These are phyloP conservation scores for Lysiphlebus fabarum DNA, from an alignment of 1,140 invertebrate genomes.

Conservation along the genomic window DNA sequence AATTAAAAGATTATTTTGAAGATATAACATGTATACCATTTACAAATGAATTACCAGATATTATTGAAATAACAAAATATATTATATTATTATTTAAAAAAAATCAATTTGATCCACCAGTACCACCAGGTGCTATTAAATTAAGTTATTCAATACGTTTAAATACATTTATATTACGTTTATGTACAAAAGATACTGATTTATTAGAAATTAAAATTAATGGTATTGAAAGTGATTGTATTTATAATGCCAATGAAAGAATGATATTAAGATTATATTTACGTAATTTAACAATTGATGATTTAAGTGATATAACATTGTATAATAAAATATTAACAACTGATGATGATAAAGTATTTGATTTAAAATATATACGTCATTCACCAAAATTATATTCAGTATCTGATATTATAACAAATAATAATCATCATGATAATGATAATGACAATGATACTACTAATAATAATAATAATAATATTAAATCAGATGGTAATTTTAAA, in stretches of 20 bases:
- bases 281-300: slow-evolving; percentile 66
- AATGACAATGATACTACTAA: no score
- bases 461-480: slow-evolving; percentile 52
- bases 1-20: slow-evolving; percentile 59
- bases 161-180: slow-evolving; percentile 59
- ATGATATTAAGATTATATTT: slow-evolving; percentile 71
- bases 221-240: slow-evolving; percentile 71
- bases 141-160: slow-evolving; percentile 72
- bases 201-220: slow-evolving; percentile 65
- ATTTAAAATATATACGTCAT: slow-evolving; percentile 72
- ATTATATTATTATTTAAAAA: slow-evolving; percentile 37
- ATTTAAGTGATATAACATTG: slow-evolving; percentile 71
- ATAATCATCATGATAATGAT: no score
- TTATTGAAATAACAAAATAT: slow-evolving; percentile 31
- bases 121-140: slow-evolving; percentile 72
- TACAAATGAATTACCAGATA: slow-evolving; percentile 26
- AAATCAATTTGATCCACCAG: slow-evolving; percentile 61
- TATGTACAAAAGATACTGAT: slow-evolving; percentile 70
- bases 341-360: slow-evolving; percentile 75
- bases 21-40: slow-evolving; percentile 27
- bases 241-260: slow-evolving; percentile 76
- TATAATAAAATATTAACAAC: slow-evolving; percentile 70
- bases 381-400: slow-evolving; percentile 60
- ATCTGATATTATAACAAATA: slow-evolving; percentile 48
- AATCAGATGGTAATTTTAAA: slow-evolving; percentile 67